Base-by-base conservation (phyloP, 2,888 invertebrate species). In the Adelphocoris suturalis region DNA sequence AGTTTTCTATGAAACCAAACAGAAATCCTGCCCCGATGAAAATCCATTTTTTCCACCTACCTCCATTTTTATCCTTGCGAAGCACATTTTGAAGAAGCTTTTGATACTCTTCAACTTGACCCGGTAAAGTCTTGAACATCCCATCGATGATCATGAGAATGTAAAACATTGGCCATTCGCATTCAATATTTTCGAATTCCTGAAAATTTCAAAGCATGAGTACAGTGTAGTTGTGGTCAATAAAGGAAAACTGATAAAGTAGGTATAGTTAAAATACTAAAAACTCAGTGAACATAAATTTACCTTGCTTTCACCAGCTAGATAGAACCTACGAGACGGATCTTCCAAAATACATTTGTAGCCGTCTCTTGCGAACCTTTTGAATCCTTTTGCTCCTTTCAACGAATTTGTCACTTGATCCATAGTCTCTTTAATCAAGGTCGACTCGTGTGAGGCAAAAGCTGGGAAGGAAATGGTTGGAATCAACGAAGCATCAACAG, bases 141-240 rank as follows among this genome's bases (percentile, higher is more conserved):
- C 99, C 98, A 93, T 99, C 99, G 92, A 99, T 98, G 82, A 99
- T 97, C 96, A 99, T 97, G 93, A 97, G 97, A 76, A 98, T 96
- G 93, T 97, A 98, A 94, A 99, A 99, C 85, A 99, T 93, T 0
- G 99, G 99, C 99, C 99, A 99, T 93, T 99, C 99, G 91, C 98
- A 98, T 94, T 99, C 99, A 16, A 99, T 95, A 76, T 97, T 97
- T 93, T 99, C 99, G 94, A 99, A 99, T 93, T 98, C 96, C 95
- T 96, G 92, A 28, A 23, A 68, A 90, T 52, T 37, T 7, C 37
- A 37, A 37, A 4, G 37, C 2, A 37, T 37, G 37, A 37, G 7
- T 37, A 57, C 37, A 86, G 12, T 76, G 28, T 19, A 16, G 13
- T 55, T 55, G 12, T 55, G 12, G n/a, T 37, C 37, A 37, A 37